These are phyloP conservation scores for Argyresthia albistria DNA, from an alignment of 2,888 invertebrate genomes.

Conservation along the genomic window DNA sequence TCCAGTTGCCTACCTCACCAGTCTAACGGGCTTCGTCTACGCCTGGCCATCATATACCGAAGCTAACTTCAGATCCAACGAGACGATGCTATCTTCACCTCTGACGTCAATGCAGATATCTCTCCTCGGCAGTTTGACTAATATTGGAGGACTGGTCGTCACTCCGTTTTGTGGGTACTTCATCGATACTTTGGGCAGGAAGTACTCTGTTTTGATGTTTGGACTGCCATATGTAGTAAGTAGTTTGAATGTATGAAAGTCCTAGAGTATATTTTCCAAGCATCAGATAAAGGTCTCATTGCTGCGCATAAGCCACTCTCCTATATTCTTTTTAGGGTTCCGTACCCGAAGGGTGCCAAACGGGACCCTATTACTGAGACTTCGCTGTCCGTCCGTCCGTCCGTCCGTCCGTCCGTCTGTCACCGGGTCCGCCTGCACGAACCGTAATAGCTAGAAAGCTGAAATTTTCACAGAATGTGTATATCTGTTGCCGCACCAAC, in stretches of 20 bases:
- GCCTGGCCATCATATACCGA: conserved; percentile 57
- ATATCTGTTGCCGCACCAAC: too few species aligned
- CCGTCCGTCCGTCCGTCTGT: too few species aligned
- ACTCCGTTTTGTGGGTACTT: conserved; percentile 47
- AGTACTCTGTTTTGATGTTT: conserved; percentile 48
- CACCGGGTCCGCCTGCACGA: too few species aligned
- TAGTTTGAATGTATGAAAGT: background rate
- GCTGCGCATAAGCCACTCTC: too few species aligned
- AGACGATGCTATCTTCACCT: conserved; percentile 35
- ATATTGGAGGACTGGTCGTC: conserved; percentile 39
- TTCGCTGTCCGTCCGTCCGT: too few species aligned
- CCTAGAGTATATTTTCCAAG: too few species aligned
- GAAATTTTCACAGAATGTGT: too few species aligned
- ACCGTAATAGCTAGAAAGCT: too few species aligned
- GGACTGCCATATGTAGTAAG: conserved; percentile 50
- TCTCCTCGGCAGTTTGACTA: conserved; percentile 46
- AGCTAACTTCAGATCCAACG: conserved; percentile 42
- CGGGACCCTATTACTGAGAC: too few species aligned
- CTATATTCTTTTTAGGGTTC: too few species aligned
- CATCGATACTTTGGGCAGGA: conserved; percentile 44
- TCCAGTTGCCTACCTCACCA: conserved; percentile 42
- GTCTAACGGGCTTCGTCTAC: conserved; percentile 42
- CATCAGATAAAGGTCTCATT: too few species aligned
- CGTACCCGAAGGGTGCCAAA: too few species aligned
- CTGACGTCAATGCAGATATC: conserved; percentile 44